Conservation (phyloP, 1,140 invertebrate genomes). For the Hycleus phaleratus region DNA sequence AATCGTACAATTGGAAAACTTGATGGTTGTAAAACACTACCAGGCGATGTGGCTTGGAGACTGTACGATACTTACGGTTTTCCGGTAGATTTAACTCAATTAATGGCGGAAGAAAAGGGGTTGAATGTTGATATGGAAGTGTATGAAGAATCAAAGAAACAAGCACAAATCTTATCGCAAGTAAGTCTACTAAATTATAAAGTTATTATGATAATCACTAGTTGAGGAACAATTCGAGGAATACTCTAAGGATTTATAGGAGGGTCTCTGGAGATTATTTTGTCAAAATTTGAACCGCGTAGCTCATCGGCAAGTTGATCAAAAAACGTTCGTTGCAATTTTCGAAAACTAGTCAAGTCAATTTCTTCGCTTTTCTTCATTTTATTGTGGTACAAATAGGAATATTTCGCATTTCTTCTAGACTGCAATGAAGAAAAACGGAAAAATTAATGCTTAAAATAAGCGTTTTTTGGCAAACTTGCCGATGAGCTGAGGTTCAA, state of each 20-base stretch:
- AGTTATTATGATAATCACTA: no score
- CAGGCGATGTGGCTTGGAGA: conserved; percentile 94
- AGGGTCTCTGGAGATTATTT: no score
- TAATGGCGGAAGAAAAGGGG: conserved; percentile 97
- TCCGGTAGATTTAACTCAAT: conserved; percentile 91
- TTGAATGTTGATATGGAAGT: conserved; percentile 76
- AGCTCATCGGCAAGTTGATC: no score
- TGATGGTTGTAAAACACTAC: conserved; percentile 54
- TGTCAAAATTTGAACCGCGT: no score
- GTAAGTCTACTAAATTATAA: conserved; percentile 12
- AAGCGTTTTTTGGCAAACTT: no score
- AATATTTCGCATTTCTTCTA: neutral
- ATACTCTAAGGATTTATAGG: no score
- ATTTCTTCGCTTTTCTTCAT: neutral
- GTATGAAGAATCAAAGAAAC: conserved; percentile 90
- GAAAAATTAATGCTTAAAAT: no score
- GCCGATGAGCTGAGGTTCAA: no score
- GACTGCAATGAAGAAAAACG: no score
- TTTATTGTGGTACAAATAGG: neutral
- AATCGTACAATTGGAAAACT: conserved; percentile 87
- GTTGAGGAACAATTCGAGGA: no score
- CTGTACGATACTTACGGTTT: conserved; percentile 99
- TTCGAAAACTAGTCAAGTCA: no score
- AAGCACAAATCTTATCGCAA: conserved; percentile 83
- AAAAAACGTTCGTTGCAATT: no score